phyloP scores from a whole-genome alignment of 2,888 invertebrate species.

The Ligdia adustata region DNA sequence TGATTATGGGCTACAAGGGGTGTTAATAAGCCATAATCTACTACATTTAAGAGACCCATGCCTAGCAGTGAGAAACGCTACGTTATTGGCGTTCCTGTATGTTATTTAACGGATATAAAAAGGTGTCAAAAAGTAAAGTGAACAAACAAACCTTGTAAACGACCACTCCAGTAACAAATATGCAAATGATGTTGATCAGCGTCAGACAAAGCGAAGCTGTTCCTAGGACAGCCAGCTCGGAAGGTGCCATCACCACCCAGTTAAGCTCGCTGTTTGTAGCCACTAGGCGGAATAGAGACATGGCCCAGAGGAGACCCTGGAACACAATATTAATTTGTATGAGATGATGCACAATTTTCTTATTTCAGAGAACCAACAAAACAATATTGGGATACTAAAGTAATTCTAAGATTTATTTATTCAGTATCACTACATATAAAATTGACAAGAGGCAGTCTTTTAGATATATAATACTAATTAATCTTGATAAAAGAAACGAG shows the following conservation, averaged over 20 bases:
- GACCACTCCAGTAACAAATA: slow-evolving; percentile 87
- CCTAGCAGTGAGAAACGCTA: too few relatives aligned
- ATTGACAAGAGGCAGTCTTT: too few relatives aligned
- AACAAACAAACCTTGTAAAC: slow-evolving; percentile 81
- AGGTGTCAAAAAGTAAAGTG: neutral
- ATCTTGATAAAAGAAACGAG: too few relatives aligned
- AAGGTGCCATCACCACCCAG: slow-evolving; percentile 70
- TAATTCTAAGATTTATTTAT: too few relatives aligned
- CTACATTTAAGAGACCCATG: too few relatives aligned
- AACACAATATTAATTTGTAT: slow-evolving; percentile 16
- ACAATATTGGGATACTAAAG: neutral
- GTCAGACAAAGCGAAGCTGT: slow-evolving; percentile 88
- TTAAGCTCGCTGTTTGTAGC: slow-evolving; percentile 68
- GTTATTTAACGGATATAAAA: too few relatives aligned
- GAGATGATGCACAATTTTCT: neutral
- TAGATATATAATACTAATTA: too few relatives aligned
- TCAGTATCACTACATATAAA: too few relatives aligned
- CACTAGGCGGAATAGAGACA: slow-evolving; percentile 83
- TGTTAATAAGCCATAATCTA: too few relatives aligned
- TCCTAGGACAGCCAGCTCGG: slow-evolving; percentile 86
- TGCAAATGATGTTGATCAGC: slow-evolving; percentile 89
- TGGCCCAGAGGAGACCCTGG: slow-evolving; percentile 87
- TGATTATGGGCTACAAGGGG: too few relatives aligned
- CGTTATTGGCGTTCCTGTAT: too few relatives aligned
- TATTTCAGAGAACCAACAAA: neutral